These are phyloP conservation scores for Tenthredo amoena DNA, from an alignment of 2,888 invertebrate genomes.

Conservation along the genomic window DNA sequence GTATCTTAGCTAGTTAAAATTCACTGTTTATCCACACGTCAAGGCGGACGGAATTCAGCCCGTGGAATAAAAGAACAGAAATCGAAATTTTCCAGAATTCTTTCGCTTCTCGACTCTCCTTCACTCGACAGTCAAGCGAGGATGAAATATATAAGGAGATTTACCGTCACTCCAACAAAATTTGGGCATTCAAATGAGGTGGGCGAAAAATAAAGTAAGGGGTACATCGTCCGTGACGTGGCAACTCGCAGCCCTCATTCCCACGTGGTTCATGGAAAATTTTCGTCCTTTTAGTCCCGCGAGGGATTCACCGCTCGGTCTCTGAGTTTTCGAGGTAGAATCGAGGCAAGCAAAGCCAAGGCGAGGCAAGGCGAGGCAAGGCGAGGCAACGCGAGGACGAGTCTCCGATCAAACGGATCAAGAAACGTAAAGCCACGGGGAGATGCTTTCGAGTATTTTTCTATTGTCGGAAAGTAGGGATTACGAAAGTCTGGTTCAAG, in stretches of 20 bases:
- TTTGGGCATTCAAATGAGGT: conserved; percentile 36
- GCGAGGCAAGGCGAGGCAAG: neutral
- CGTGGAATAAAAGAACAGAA: neutral
- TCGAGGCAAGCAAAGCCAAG: neutral
- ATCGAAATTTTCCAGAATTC: neutral
- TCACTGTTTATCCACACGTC: neutral
- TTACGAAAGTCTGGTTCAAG: conserved; percentile 43
- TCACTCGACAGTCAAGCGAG: neutral
- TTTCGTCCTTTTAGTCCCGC: conserved; percentile 23
- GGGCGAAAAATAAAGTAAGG: neutral
- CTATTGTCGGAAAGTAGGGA: conserved; percentile 45
- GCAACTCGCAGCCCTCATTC: conserved; percentile 21
- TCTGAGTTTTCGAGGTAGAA: neutral
- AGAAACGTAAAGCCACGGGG: conserved; percentile 16
- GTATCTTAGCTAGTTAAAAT: neutral
- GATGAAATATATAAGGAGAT: conserved; percentile 39
- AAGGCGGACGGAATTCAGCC: neutral
- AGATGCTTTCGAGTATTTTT: conserved; percentile 31
- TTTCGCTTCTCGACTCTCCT: neutral
- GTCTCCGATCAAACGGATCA: conserved; percentile 33
- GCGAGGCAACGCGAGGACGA: neutral
- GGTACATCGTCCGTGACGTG: conserved; percentile 27
- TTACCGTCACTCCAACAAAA: conserved; percentile 23
- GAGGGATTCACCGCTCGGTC: neutral
- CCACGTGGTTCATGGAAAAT: conserved; percentile 30